These are phyloP conservation scores for Parus major DNA, from an alignment of 2,113 vertebrate species.

Conservation along the genomic window DNA sequence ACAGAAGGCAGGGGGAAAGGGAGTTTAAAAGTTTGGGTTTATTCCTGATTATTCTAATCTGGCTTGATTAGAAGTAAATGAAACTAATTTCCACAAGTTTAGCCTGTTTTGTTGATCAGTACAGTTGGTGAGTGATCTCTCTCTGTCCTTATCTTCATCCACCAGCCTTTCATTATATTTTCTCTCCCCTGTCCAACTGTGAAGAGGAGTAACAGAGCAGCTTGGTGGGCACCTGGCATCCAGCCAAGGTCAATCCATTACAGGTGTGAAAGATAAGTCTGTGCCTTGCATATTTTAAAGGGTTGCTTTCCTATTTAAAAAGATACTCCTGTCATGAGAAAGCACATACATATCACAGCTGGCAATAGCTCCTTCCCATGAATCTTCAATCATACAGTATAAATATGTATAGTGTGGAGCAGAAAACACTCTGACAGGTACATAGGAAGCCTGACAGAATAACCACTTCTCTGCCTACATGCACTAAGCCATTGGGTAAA, in stretches of 20 bases:
- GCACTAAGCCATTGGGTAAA: neutral
- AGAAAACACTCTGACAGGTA: constrained; percentile 25
- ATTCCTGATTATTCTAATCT: neutral
- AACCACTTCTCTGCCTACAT: constrained; percentile 23
- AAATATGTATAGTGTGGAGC: neutral
- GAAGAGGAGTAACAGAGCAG: neutral
- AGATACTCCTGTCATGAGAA: neutral
- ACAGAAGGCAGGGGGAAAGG: neutral
- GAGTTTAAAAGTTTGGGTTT: neutral
- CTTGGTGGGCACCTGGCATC: neutral
- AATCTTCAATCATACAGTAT: constrained; percentile 4
- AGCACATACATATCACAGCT: neutral
- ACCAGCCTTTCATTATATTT: neutral
- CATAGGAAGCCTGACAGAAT: constrained; percentile 15
- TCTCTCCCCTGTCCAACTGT: neutral
- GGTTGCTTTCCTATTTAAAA: neutral
- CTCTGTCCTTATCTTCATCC: neutral
- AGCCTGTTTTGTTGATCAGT: neutral
- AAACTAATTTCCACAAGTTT: neutral
- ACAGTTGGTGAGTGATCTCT: neutral
- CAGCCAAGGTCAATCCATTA: neutral
- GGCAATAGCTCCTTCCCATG: neutral
- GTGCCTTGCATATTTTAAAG: neutral
- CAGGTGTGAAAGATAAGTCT: neutral
- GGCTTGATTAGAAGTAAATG: neutral